Evolutionary conservation across 2,797 vertebrate genomes (phyloP).

Genomic region (Scomberomorus guttatus): DNA sequence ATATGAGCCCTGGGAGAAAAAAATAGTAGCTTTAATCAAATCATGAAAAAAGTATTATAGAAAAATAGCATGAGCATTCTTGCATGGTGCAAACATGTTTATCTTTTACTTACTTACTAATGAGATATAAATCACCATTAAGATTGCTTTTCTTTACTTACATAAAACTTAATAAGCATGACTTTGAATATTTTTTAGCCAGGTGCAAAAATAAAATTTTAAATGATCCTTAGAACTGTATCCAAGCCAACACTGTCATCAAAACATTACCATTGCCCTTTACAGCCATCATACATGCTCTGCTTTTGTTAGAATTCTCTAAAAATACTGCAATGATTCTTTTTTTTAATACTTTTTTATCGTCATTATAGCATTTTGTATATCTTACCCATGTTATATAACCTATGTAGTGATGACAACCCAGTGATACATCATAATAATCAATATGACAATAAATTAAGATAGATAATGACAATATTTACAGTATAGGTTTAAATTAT

Average conservation of each 20-base stretch:
- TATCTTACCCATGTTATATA: no score
- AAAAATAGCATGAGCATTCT: conserved; percentile 5
- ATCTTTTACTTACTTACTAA: conserved; percentile 4
- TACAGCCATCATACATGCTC: background rate
- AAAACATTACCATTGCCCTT: conserved; percentile 9
- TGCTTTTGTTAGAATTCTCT: conserved; percentile 6
- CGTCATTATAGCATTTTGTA: no score
- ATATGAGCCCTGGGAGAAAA: background rate
- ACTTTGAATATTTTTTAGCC: background rate
- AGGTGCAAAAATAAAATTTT: conserved; percentile 6
- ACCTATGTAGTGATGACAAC: no score
- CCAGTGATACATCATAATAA: no score
- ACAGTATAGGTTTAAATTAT: no score
- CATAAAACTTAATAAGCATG: background rate
- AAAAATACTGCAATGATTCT: conserved; percentile 8
- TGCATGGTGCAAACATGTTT: conserved; percentile 12
- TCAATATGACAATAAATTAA: no score
- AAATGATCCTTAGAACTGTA: conserved; percentile 3
- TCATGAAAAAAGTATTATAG: background rate
- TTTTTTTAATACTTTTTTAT: no score
- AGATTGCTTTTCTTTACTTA: conserved; percentile 5
- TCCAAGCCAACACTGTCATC: background rate
- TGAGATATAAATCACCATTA: conserved; percentile 27
- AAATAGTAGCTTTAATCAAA: background rate
- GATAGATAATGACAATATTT: no score